phyloP scores from a whole-genome alignment of 2,888 invertebrate species.

The Gari tellinella region DNA sequence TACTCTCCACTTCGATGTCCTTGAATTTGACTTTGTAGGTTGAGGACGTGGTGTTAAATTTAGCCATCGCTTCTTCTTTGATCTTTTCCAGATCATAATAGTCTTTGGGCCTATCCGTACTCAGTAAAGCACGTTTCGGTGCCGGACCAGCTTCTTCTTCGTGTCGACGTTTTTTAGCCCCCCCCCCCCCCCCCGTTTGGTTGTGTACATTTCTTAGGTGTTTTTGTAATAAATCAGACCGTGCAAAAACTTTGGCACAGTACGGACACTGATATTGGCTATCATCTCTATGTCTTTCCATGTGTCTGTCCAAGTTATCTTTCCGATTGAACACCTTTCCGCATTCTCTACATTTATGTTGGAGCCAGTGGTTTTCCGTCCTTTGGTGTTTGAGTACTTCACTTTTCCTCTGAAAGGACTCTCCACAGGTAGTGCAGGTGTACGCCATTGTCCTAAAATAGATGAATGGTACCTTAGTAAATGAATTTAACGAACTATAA shows the following conservation, averaged over 20 bases:
- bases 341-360: conserved; percentile 4
- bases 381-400: conserved; percentile 8
- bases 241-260: neutral
- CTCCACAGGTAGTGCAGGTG: conserved; percentile 1
- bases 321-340: conserved; percentile 7
- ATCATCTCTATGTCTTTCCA: neutral
- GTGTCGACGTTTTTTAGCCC: neutral
- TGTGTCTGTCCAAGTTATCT: conserved; percentile 7
- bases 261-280: neutral
- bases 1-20: conserved; percentile 30
- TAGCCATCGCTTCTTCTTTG: conserved; percentile 19
- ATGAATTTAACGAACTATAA: too few species aligned
- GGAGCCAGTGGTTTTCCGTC: conserved; percentile 12
- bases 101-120: conserved; percentile 14
- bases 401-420: neutral
- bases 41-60: conserved; percentile 23
- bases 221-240: neutral
- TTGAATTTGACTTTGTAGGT: conserved; percentile 24
- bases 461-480: too few species aligned
- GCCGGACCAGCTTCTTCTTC: neutral
- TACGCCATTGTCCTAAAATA: conserved; percentile 5
- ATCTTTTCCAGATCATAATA: conserved; percentile 25
- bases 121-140: conserved; percentile 1
- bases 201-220: neutral
- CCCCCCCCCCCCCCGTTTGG: neutral